Evolutionary conservation across 2,888 invertebrate species (phyloP), one percentile per base, ranked within the genome.

Genomic region (Tetanocera ferruginea): DNA sequence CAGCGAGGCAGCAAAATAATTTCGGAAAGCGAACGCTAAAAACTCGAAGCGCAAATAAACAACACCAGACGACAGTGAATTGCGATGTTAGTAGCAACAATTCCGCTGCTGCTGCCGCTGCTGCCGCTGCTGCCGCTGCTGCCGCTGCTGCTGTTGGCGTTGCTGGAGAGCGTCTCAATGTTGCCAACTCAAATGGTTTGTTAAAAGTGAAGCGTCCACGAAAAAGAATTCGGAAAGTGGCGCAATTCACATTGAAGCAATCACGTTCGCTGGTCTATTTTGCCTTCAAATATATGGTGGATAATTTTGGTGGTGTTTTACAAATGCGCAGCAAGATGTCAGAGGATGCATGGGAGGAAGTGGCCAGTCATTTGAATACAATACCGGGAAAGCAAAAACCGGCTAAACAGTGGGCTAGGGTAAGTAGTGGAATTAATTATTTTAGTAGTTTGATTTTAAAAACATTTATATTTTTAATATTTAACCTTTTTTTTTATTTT

Each of bases 371-470:
- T 6, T 28, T 60, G 23, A 71, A 71, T 14, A 34, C 11, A 9
- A 19, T 71, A 55, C 71, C 55, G 9, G 71, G 71, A n/a, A 34
- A 19, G n/a, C n/a, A 71, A 4, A 25, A 34, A n/a, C 19, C 52
- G 11, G 19, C 71, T 6, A 71, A 71, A 23, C 28, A 25, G n/a
- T 71, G 71, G 71, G 31, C 71, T 5, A 25, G 34, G 55, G 71
- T 71, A 34, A 71, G 71, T 28, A 19, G 4, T n/a, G 6, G 25
- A 60, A 60, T 11, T 19, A 19, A 60, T 25, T 8, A 23, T 6
- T 11, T 25, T 1, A 60, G 11, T 25, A 19, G 19, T 11, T 8
- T 64, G 31, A 28, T 34, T 17, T 31, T 64, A n/a, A n/a, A n/a
- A n/a, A n/a, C n/a, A n/a, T n/a, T n/a, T n/a, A n/a, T n/a, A 28